A percentile compares a stretch with the other conserved stretches of the same genome.
These are phyloP conservation scores for Nipponia nippon DNA, from an alignment of 2,113 vertebrate genomes.

Conservation along the genomic window DNA sequence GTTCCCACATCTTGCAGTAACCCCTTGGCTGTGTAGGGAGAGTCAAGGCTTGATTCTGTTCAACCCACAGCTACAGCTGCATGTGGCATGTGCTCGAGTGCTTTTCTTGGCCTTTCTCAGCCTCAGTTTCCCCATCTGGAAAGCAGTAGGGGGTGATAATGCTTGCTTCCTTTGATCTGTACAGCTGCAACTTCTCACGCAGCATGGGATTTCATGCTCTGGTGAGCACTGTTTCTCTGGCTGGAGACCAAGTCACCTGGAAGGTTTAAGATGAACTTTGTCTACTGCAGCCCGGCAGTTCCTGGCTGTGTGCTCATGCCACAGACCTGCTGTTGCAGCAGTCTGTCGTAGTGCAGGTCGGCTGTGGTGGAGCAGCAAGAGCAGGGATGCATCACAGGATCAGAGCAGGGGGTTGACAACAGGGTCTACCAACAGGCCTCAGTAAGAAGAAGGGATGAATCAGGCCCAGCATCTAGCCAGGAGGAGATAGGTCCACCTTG, in stretches of 20 bases:
- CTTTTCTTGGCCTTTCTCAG: background rate
- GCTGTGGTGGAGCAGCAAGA: background rate
- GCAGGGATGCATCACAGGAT: background rate
- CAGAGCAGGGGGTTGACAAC: background rate
- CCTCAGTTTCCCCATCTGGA: background rate
- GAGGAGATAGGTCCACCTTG: background rate
- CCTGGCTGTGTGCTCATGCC: background rate
- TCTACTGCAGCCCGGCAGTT: accelerated
- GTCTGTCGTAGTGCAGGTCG: accelerated
- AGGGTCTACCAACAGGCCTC: background rate
- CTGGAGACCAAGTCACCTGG: background rate
- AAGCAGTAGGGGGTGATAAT: too few species aligned
- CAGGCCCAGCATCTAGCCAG: background rate
- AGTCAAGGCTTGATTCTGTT: background rate
- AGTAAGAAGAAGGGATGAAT: background rate
- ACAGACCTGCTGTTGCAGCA: background rate
- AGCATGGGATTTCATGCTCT: too few species aligned
- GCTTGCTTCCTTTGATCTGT: background rate
- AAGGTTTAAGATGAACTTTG: background rate
- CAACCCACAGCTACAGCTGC: background rate
- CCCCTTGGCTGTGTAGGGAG: accelerated
- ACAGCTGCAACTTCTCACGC: background rate
- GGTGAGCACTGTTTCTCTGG: background rate
- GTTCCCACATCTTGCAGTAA: background rate
- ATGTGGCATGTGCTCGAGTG: accelerated